phyloP scores from a whole-genome alignment of 2,113 vertebrate species.

The Melanostigma gelatinosum region DNA sequence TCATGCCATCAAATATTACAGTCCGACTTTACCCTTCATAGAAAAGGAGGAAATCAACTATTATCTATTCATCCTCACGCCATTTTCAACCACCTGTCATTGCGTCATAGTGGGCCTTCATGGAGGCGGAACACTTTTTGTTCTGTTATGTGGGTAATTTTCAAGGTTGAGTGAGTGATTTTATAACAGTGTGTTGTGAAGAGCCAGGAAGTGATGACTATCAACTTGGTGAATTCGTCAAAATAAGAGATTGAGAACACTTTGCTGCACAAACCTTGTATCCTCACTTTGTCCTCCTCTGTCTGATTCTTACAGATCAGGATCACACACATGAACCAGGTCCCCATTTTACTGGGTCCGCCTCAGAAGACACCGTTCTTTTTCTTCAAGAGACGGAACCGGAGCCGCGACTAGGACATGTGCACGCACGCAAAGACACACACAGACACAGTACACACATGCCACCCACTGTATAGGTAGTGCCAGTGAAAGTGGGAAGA shows the following conservation, averaged over 20 bases:
- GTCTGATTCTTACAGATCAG: conserved; percentile 83
- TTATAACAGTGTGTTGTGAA: conserved; percentile 5
- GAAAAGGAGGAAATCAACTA: conserved; percentile 44
- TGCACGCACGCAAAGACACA: background rate
- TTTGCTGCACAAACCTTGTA: background rate
- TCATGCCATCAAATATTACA: conserved; percentile 51
- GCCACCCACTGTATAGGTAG: conserved; percentile 32
- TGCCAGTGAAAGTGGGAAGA: too few species aligned
- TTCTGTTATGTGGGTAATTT: conserved; percentile 28
- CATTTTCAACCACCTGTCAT: conserved; percentile 3
- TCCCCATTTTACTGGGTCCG: conserved; percentile 92
- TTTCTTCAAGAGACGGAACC: conserved; percentile 90
- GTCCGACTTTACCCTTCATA: conserved; percentile 36
- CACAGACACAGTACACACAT: conserved; percentile 40
- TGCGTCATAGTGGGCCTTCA: background rate
- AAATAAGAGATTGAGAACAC: background rate
- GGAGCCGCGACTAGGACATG: conserved; percentile 84
- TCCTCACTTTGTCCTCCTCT: conserved; percentile 12
- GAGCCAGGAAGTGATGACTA: conserved; percentile 19
- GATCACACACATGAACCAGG: conserved; percentile 97
- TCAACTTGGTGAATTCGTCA: conserved; percentile 1
- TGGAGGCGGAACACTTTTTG: background rate
- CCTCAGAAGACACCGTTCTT: conserved; percentile 94
- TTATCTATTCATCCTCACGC: conserved; percentile 20
- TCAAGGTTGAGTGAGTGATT: conserved; percentile 37